Evolutionary conservation across 2,888 invertebrate genomes (phyloP), one percentile per base, ranked within the genome.

Genomic region (Melolontha melolontha): DNA sequence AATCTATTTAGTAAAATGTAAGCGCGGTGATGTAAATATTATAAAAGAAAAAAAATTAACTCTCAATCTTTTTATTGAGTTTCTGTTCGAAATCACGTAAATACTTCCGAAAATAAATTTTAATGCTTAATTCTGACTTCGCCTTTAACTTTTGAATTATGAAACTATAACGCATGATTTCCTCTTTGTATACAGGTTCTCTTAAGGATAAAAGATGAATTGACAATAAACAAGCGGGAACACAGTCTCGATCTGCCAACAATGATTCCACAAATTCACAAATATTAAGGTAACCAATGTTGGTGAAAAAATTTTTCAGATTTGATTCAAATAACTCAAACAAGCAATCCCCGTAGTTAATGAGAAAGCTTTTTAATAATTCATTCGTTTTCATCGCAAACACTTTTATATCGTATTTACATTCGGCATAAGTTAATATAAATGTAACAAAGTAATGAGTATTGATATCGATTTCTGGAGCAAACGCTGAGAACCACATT

Each of bases 161-260:
- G 29, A 6, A 29, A 29, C 29, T 29, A 6, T 6, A 29, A 29
- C 29, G 29, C 6, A 29, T 6, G 6, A 29, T 5, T 29, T 29
- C 29, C 6, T 5, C 6, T 6, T 29, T 29, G 6, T 29, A 5
- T 29, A 4, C 6, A 4, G 29, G 29, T 6, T 29, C 29, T 29
- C 29, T 29, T 6, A 29, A 29, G 4, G 29, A 1, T 11, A 57
- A 42, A 41, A 57, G 5, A 2, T 22, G n/a, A 22, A 57, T 57
- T 17, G 55, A 11, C 22, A 57, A 1, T 42, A 57, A 41, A 27
- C n/a, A 42, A 42, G 22, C 55, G n/a, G 42, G 42, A 42, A 57
- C 8, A 16, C 41, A 22, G 11, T 2, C 6, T n/a, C 12, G 7
- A 41, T 41, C 27, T 41, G 17, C 42, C 10, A n/a, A 42, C 2